Evolutionary conservation across 2,113 vertebrate species (phyloP), one percentile per base, ranked within the genome.

Genomic region (Bambusicola thoracicus): DNA sequence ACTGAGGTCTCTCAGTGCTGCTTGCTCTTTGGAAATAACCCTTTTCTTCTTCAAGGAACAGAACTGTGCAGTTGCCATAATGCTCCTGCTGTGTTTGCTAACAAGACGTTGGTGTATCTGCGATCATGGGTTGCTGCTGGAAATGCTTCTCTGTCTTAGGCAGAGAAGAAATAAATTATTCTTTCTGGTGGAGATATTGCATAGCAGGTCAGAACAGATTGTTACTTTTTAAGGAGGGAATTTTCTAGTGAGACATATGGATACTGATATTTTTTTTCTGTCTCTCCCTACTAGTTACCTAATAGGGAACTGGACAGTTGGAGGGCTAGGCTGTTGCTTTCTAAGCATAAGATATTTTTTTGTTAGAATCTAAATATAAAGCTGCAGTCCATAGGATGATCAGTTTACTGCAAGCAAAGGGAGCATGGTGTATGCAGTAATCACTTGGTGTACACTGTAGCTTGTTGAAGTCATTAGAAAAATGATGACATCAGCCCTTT

Each of bases 381-480:
- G 53, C 69, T 90, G 66, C 69, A 93, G 87, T 95, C 90, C 78
- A 91, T 75, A 86, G 62, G 19, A 51, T 59, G 77, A 73, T 90
- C 69, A 19, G 66, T 82, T 93, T 95, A 85, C 90, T 94, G 63
- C 63, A 85, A 82, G 88, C 49, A 41, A 36, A 77, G 49, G 49
- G 32, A 85, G 48, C 53, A 14, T 7, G 51, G 62, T 63, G 41
- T 90, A 36, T 89, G 53, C 65, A 92, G 75, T 82, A 81, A 92
- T 81, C 58, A 92, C 62, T 92, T 56, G 65, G 43, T 89, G 66
- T 92, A 14, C 66, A 59, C 34, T 85, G 85, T 81, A 92, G 49
- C 74, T 92, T 76, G 85, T 94, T 93, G 88, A 90, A 89, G 29
- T 87, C 53, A 81, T 95, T 94, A 92, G 62, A 90, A 90, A 82